phyloP scores from a whole-genome alignment of 92 coral and sea anemone species.

The Desmophyllum pertusum region DNA sequence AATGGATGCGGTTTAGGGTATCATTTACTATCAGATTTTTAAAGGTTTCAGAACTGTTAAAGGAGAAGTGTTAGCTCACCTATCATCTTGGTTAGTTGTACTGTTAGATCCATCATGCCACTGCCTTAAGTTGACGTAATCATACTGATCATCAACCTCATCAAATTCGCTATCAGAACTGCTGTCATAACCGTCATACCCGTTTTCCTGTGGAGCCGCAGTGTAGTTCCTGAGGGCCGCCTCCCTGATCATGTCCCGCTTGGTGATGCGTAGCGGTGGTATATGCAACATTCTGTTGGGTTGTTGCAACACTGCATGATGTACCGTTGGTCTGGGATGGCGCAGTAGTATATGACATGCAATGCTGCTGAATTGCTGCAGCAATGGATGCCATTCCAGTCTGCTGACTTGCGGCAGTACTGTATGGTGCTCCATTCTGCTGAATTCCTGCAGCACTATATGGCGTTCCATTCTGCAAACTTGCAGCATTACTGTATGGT shows the following conservation, averaged over 20 bases:
- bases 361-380: not conserved
- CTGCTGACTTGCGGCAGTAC: conserved; percentile 1
- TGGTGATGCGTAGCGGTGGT: conserved; percentile 21
- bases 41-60: not conserved
- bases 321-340: not conserved
- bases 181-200: conserved; percentile 41
- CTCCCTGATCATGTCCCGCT: not conserved
- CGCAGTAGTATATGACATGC: not conserved
- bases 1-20: not conserved
- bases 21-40: not conserved
- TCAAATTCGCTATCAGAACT: conserved; percentile 39
- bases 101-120: conserved; percentile 30
- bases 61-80: conserved; percentile 38
- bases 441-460: not conserved
- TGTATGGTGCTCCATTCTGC: conserved; percentile 1
- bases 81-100: conserved; percentile 35
- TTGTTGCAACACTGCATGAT: conserved; percentile 5
- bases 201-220: conserved; percentile 20
- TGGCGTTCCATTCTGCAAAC: not conserved
- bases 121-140: conserved; percentile 35
- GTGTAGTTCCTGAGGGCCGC: not conserved
- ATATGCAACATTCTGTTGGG: conserved; percentile 6
- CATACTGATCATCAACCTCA: conserved; percentile 29
- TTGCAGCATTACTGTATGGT: not conserved
- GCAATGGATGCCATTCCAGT: not conserved